phyloP scores from a whole-genome alignment of 35 echinoderm and acorn worm genomes.

The Strongylocentrotus purpuratus region DNA sequence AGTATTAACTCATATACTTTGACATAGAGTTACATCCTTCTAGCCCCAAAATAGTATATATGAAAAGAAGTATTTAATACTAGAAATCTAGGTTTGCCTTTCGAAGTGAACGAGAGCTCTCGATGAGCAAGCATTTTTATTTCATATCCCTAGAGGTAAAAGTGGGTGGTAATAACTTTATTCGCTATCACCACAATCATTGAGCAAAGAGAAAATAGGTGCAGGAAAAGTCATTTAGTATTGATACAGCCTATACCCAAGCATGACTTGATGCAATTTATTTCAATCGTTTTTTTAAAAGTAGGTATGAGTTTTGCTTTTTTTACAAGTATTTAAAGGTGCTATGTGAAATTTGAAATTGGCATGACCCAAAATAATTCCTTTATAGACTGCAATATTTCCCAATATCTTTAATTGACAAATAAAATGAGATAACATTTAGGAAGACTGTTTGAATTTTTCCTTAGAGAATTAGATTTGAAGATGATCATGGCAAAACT shows the following conservation, averaged over 20 bases:
- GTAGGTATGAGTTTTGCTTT: background rate
- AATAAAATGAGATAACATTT: too few species aligned
- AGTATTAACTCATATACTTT: too few species aligned
- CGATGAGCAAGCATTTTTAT: conserved; percentile 52
- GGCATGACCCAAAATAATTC: too few species aligned
- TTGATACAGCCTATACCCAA: background rate
- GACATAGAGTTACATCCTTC: too few species aligned
- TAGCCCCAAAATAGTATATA: too few species aligned
- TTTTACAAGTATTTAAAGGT: background rate
- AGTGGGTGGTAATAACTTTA: conserved; percentile 41
- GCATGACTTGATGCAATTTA: conserved; percentile 8
- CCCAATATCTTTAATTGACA: too few species aligned
- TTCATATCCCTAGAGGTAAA: background rate
- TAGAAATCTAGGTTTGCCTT: too few species aligned
- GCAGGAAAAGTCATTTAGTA: conserved; percentile 20
- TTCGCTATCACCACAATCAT: conserved; percentile 30
- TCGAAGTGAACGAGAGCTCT: background rate
- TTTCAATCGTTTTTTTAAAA: background rate
- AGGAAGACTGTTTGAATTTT: too few species aligned
- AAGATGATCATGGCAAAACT: too few species aligned
- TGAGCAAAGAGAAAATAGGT: background rate
- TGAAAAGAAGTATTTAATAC: too few species aligned
- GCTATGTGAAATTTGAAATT: background rate
- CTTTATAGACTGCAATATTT: too few species aligned
- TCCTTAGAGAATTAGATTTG: too few species aligned